phyloP scores from a whole-genome alignment of 2,113 vertebrate species.

The Ammospiza nelsoni region DNA sequence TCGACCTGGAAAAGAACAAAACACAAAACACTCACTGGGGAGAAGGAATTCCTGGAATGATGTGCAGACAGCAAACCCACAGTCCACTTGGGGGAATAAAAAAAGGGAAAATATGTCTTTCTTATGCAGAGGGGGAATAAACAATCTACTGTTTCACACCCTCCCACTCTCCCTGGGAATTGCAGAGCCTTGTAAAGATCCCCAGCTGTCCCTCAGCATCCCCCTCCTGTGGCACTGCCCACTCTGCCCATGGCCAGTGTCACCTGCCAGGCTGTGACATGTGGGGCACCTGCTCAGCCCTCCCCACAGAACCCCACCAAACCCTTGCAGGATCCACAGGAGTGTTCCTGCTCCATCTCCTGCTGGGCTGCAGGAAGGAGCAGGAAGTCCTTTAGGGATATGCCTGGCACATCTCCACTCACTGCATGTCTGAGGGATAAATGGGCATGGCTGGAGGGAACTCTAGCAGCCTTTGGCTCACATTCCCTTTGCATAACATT shows the following conservation, averaged over 20 bases:
- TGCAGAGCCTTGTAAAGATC: not conserved
- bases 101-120: not conserved
- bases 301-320: not conserved
- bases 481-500: not conserved
- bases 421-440: not conserved
- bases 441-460: not conserved
- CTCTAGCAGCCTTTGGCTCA: not conserved
- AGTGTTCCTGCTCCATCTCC: not conserved
- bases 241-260: accelerated
- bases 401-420: not conserved
- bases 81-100: too few species aligned
- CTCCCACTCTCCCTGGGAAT: not conserved
- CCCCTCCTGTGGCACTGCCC: not conserved
- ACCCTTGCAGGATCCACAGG: not conserved
- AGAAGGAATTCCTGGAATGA: not conserved
- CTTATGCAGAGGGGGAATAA: not conserved
- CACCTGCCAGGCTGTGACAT: not conserved
- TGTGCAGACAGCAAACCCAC: not conserved
- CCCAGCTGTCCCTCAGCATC: not conserved
- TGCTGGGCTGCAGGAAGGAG: not conserved
- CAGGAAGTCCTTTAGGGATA: not conserved
- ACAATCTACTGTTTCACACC: not conserved
- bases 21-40: not conserved
- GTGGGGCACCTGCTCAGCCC: not conserved
- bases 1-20: constrained; percentile 79